Evolutionary conservation across 2,797 vertebrate genomes (phyloP).

Genomic region (Diglossa cyanea): DNA sequence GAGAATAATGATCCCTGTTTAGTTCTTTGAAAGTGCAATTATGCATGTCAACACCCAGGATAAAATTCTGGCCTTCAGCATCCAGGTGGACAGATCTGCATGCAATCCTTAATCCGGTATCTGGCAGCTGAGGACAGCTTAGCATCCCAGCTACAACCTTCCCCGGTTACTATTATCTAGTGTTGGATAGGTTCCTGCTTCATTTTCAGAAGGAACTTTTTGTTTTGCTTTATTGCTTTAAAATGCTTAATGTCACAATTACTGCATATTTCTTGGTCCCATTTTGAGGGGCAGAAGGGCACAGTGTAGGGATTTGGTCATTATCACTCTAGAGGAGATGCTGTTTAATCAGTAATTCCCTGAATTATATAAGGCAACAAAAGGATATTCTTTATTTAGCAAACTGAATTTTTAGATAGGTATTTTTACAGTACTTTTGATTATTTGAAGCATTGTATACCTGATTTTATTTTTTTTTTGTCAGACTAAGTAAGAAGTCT

Average conservation of each 20-base stretch:
- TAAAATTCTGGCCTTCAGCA: background rate
- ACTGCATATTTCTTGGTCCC: background rate
- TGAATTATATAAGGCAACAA: background rate
- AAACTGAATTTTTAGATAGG: background rate
- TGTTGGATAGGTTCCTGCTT: background rate
- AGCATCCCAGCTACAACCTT: background rate
- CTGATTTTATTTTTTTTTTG: background rate
- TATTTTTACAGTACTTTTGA: background rate
- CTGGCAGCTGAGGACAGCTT: background rate
- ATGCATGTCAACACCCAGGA: background rate
- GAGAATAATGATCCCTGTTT: background rate
- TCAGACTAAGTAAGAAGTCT: background rate
- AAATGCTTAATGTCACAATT: background rate
- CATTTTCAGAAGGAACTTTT: background rate
- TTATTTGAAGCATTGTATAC: background rate
- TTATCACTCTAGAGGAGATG: background rate
- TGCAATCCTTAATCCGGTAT: background rate
- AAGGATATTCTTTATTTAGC: background rate
- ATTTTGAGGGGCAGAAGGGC: background rate
- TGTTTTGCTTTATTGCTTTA: background rate
- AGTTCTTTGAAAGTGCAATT: background rate
- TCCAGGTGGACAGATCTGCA: background rate
- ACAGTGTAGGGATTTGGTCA: background rate
- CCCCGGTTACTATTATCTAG: background rate
- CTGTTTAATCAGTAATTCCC: background rate